A percentile compares a stretch with the other conserved stretches of the same genome.
phyloP scores from a whole-genome alignment of 2,797 vertebrate genomes.

The Rhinophrynus dorsalis region DNA sequence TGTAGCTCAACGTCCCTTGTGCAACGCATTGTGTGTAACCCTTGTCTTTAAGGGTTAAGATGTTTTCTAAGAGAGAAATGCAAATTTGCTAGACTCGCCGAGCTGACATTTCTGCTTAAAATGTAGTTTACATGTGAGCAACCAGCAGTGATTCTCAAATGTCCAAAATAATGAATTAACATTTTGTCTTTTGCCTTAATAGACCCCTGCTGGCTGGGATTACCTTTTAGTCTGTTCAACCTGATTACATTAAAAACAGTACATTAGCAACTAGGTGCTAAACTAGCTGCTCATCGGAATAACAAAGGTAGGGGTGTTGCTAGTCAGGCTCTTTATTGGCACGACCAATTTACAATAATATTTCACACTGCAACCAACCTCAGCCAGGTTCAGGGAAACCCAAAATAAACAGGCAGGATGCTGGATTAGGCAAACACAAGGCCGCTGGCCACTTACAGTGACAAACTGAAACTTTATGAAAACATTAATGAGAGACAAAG shows the following conservation, averaged over 20 bases:
- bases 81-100: too few relatives aligned
- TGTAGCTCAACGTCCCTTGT: too few relatives aligned
- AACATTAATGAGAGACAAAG: too few relatives aligned
- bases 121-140: background rate
- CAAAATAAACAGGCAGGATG: too few relatives aligned
- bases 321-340: conserved; percentile 4
- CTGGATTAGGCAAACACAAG: background rate
- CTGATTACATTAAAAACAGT: background rate
- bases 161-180: background rate
- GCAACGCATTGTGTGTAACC: too few relatives aligned
- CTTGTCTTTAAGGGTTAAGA: too few relatives aligned
- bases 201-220: background rate
- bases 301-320: background rate
- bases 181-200: background rate
- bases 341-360: background rate
- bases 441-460: background rate
- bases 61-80: too few relatives aligned
- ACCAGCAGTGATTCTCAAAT: background rate
- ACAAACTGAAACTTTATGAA: background rate
- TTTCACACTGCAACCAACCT: too few relatives aligned
- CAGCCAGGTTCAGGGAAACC: too few relatives aligned
- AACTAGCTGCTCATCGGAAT: background rate
- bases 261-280: background rate
- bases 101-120: background rate
- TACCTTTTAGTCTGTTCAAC: background rate